Evolutionary conservation across 2,113 vertebrate genomes (phyloP).

Genomic region (Coreoperca whiteheadi): DNA sequence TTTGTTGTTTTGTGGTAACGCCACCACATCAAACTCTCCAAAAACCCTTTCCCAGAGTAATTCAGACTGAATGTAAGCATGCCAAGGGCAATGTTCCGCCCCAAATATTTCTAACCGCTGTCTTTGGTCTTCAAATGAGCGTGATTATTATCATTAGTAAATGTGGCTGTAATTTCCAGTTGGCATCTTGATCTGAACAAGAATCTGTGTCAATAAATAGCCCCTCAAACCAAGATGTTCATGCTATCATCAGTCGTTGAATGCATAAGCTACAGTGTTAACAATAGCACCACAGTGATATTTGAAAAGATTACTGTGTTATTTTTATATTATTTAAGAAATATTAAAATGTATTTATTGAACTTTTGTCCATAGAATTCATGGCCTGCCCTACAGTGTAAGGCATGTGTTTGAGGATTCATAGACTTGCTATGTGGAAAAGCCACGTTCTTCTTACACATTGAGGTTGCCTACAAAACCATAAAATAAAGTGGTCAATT

Average conservation of each 20-base stretch:
- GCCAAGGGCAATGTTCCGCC: constrained; percentile 11
- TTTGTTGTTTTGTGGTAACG: background rate
- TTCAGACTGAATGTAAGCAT: background rate
- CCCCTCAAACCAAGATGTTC: background rate
- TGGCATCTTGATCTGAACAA: background rate
- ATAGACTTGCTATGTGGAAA: too few species aligned
- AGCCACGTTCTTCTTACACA: background rate
- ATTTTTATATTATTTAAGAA: too few species aligned
- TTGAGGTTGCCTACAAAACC: too few species aligned
- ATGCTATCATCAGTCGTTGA: background rate
- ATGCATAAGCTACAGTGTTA: background rate
- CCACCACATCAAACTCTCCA: background rate
- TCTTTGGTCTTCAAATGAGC: background rate
- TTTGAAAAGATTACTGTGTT: background rate
- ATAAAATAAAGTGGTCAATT: too few species aligned
- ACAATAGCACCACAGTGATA: background rate
- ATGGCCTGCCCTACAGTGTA: background rate
- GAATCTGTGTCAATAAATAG: constrained; percentile 10
- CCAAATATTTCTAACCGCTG: background rate
- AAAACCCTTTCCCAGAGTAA: background rate
- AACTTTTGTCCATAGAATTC: background rate
- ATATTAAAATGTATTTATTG: background rate
- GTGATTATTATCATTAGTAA: background rate
- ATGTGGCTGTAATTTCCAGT: background rate
- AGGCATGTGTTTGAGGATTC: too few species aligned